Percentiles rank a stretch among this genome's conserved stretches.
Evolutionary conservation across 2,797 vertebrate genomes (phyloP).

Genomic region (Lepilemur septentrionalis): DNA sequence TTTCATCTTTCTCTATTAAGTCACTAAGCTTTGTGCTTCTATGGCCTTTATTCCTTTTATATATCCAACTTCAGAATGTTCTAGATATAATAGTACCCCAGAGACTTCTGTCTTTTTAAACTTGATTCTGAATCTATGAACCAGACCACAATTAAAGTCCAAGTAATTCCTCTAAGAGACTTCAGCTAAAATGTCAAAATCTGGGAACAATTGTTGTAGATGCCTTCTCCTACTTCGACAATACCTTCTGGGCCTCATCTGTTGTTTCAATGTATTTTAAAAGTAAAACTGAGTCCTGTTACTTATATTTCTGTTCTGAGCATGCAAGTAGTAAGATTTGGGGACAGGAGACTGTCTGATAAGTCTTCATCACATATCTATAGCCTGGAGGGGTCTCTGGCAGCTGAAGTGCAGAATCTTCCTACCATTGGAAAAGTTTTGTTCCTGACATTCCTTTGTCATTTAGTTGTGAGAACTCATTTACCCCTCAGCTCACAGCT

Average conservation of each 20-base stretch:
- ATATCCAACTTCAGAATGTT: slow-evolving; percentile 21
- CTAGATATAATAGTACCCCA: neutral
- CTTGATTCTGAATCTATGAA: neutral
- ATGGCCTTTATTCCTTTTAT: slow-evolving; percentile 10
- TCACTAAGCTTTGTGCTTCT: neutral
- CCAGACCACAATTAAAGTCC: slow-evolving; percentile 8
- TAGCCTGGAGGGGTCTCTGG: neutral
- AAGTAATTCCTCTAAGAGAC: neutral
- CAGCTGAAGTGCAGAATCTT: neutral
- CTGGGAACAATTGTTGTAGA: neutral
- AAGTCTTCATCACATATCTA: neutral
- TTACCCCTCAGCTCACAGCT: neutral
- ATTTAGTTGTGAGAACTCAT: neutral
- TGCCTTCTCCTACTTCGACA: neutral
- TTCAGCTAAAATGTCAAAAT: neutral
- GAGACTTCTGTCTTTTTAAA: neutral
- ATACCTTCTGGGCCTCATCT: neutral
- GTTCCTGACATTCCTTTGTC: neutral
- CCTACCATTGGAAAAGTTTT: neutral
- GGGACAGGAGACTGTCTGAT: neutral
- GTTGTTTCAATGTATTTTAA: neutral
- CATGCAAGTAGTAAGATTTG: neutral
- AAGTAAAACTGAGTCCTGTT: neutral
- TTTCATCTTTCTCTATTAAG: slow-evolving; percentile 13
- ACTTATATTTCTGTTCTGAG: neutral